Base-by-base conservation (phyloP, 2,888 invertebrate species). In the Hartigia nigra region DNA sequence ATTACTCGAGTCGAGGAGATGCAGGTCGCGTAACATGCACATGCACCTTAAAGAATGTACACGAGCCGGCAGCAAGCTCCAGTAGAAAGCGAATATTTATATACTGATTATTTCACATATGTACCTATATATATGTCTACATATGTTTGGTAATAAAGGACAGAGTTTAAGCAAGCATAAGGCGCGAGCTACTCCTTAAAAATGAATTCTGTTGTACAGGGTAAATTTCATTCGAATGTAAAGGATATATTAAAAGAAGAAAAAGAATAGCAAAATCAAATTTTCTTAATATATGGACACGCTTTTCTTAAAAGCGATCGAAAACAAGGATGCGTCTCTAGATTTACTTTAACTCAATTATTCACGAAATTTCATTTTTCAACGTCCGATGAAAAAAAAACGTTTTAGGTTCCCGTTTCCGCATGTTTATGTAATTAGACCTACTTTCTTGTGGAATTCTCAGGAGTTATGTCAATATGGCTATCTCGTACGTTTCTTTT, bases 51-150 rank as follows among this genome's bases (percentile, higher is more conserved):
- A 79, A 74, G 79, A 76, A 34, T 74, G 70, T 78, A 77, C 76
- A 78, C 70, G 12, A 78, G 39, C 77, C 70, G 76, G 77, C 78
- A 78, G 34, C 77, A 75, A 86, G 87, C 87, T 87, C 87, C 87
- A 86, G 86, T 87, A 87, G 87, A 87, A 87, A 87, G 86, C 82
- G 85, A 82, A 82, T 83, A 84, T 87, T 86, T 86, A 81, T 86
- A 85, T 86, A 86, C 81, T 74, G 69, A 69, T 31, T 32, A 34
- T 72, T 14, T 23, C 35, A 75, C 75, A n/a, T 35, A 36, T 12
- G 36, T 75, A 32, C 72, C 12, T 31, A 31, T 12, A 31, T 31
- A 12, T 31, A 12, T 72, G 14, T 55, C 12, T 31, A 31, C 31
- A 31, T 31, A 12, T 31, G 32, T 72, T 9, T 55, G 55, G 55